Conservation (phyloP, 2,113 vertebrate species). For the Pionites leucogaster region DNA sequence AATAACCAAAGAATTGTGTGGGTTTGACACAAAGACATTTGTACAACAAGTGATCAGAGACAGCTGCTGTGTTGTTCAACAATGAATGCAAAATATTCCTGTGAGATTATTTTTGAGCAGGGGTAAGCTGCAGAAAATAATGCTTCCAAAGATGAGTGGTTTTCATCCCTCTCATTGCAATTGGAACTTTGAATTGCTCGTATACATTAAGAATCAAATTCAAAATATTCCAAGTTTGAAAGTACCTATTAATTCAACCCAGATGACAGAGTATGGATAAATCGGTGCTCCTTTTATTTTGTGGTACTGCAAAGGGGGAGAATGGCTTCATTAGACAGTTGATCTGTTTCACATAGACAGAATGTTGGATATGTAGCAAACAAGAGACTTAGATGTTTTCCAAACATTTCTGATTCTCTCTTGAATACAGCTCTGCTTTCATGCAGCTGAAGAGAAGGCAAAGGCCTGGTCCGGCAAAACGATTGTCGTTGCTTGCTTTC, state of each 20-base stretch:
- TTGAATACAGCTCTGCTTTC: neutral
- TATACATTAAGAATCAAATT: neutral
- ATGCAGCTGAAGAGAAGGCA: neutral
- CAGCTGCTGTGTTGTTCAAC: neutral
- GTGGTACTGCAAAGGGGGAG: neutral
- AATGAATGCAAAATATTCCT: neutral
- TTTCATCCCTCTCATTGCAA: neutral
- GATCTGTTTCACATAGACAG: neutral
- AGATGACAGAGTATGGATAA: neutral
- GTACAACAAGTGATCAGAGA: neutral
- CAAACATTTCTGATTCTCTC: neutral
- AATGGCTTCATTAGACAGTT: neutral
- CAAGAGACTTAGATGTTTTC: neutral
- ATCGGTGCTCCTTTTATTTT: neutral
- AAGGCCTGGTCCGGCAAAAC: neutral
- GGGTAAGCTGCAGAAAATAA: neutral
- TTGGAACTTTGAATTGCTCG: neutral
- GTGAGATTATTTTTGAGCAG: neutral
- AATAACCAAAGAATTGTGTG: neutral
- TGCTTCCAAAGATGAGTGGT: neutral
- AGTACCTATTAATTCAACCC: neutral
- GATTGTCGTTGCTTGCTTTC: neutral
- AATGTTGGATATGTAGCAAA: neutral
- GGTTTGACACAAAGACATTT: constrained; percentile 27
- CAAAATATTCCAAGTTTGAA: neutral